These are phyloP conservation scores for Rhynchonycteris naso DNA, from an alignment of 2,797 vertebrate species.

Conservation along the genomic window DNA sequence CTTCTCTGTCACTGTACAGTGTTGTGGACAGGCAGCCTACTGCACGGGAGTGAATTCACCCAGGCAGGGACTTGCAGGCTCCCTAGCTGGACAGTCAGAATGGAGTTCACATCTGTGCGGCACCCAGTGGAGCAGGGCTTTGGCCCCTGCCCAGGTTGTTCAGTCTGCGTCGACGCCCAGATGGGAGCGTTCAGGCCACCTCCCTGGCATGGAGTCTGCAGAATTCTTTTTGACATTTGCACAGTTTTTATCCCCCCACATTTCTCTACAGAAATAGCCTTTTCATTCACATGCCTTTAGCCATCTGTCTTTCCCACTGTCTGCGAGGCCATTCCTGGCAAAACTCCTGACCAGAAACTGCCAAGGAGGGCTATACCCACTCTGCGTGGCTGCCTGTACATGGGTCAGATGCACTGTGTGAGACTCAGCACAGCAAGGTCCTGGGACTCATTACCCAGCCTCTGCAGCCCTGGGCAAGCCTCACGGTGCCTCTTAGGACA, in stretches of 20 bases:
- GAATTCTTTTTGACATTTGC: slow-evolving; percentile 30
- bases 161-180: neutral
- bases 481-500: neutral
- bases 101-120: neutral
- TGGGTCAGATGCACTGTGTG: neutral
- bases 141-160: neutral
- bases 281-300: neutral
- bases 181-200: neutral
- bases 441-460: neutral
- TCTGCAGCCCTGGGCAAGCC: neutral
- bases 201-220: neutral
- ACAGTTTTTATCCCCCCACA: slow-evolving; percentile 32
- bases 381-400: neutral
- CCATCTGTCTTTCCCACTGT: slow-evolving; percentile 2
- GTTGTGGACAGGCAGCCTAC: neutral
- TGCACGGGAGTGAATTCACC: neutral
- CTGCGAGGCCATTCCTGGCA: slow-evolving; percentile 9
- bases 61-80: too few relatives aligned
- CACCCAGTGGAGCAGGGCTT: neutral
- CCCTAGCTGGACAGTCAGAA: neutral
- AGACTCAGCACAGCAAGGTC: neutral
- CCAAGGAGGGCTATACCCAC: slow-evolving; percentile 1
- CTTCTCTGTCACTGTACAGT: neutral
- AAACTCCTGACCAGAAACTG: slow-evolving; percentile 38
- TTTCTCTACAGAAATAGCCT: slow-evolving; percentile 52